Base-by-base conservation (phyloP, 2,113 vertebrate species). In the Mirounga angustirostris region DNA sequence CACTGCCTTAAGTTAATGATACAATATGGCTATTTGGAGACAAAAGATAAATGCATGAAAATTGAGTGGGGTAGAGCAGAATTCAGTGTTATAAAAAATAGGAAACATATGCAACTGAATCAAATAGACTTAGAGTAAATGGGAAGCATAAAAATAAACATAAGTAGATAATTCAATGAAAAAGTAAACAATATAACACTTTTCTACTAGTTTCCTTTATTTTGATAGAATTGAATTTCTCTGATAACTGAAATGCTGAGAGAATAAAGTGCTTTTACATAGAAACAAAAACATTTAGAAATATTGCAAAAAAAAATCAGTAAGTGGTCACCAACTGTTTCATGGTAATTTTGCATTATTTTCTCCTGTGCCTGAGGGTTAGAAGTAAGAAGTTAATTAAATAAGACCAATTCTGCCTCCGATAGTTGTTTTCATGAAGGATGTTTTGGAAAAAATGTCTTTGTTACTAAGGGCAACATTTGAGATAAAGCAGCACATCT, bases 311-410 rank as follows among this genome's bases (percentile, higher is more conserved):
- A 73, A 73, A 88, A 87, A 78, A 89, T 94, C 61, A 91, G 67
- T 95, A 79, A 78, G 85, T 97, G 88, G 87, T 93, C 58, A 94
- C 88, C 78, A 95, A 94, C 74, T 97, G 90, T 91, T 97, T 97
- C 76, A 54, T 96, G 78, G 67, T 97, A 86, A 94, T 95, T 97
- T 98, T 97, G 97, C 89, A 95, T 98, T 97, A 97, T 97, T 97
- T 97, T 98, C 59, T 97, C 21, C 30, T 95, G 4, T 91, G 93
- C 91, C 96, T 95, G 79, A 95, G 91, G 96, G 67, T 96, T 95
- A n/a, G 52, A 94, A 97, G 67, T 79, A 97, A 93, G 93, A 98
- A 97, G 92, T 96, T 98, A 98, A 98, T 98, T 98, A 97, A 96
- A 89, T 59, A 95, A 79, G 74, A 90, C 79, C 86, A 94, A 67